phyloP scores from a whole-genome alignment of 2,888 invertebrate species.

The Drosophila meridiana region DNA sequence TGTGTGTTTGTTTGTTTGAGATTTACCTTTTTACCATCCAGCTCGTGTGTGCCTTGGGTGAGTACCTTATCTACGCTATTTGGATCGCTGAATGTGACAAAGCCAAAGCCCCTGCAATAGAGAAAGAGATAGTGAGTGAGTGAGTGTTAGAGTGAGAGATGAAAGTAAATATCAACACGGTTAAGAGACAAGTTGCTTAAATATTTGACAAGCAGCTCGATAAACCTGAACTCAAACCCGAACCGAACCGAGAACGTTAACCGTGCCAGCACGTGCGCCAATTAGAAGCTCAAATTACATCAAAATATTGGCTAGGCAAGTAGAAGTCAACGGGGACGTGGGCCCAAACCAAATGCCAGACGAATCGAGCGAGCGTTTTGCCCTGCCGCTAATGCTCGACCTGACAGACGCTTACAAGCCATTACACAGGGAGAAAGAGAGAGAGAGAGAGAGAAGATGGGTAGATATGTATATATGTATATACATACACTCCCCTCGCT shows the following conservation, averaged over 20 bases:
- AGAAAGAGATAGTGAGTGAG: conserved; percentile 7
- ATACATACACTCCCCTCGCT: conserved; percentile 27
- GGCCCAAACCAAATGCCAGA: conserved; percentile 22
- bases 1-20: conserved; percentile 27
- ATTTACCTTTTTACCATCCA: conserved; percentile 99
- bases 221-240: conserved; percentile 36
- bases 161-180: conserved; percentile 57
- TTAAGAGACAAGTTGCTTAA: conserved; percentile 60
- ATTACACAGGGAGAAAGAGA: conserved; percentile 50
- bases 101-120: conserved; percentile 97
- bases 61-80: conserved; percentile 99
- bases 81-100: conserved; percentile 99
- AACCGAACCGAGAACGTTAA: conserved; percentile 11
- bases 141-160: conserved; percentile 20
- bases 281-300: conserved; percentile 80
- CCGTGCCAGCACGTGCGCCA: conserved; percentile 70
- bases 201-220: conserved; percentile 53
- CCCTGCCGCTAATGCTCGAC: conserved; percentile 65
- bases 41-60: conserved; percentile 98
- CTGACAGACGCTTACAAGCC: conserved; percentile 77
- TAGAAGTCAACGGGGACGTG: conserved; percentile 23
- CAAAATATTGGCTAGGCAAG: conserved; percentile 72
- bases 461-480: not conserved
- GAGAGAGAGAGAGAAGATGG: conserved; percentile 5
- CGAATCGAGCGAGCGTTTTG: conserved; percentile 20